Base-by-base conservation (phyloP, 2,113 vertebrate species). In the Synchiropus splendidus region DNA sequence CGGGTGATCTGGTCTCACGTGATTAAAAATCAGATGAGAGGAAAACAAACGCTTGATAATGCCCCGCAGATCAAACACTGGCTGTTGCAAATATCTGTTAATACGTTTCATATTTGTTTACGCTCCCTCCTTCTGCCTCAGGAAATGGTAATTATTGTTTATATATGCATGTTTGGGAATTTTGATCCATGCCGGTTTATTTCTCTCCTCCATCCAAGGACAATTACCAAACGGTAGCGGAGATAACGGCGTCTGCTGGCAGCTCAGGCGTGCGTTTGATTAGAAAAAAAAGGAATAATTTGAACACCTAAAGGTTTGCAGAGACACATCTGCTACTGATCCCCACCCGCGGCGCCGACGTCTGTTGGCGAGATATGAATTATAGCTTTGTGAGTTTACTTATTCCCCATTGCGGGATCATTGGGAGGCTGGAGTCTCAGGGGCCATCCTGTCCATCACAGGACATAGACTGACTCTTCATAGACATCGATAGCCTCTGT, bases 131-230 rank as follows among this genome's bases (percentile, higher is more conserved):
- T 46, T 9, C 15, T 11, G 55, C 77, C 73, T 16, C 46, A 61
- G 63, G 69, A 70, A 64, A 72, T 58, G 37, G 40, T 74, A 71
- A 80, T 69, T 61, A 45, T 69, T 83, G 64, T 78, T 78, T 77
- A 62, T 75, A 49, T 70, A 61, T 70, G 67, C 48, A 61, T 67
- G 70, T 76, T 76, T 63, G 60, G 54, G 67, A 64, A 74, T 65
- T 76, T 77, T 56, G 51, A 69, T 75, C 58, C 57, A 47, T 36
- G 55, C 40, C 61, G 74, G 65, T 78, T 54, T 64, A 8, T 67
- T 67, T 58, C 51, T 66, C 54, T 51, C 48, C 67, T 67, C 51
- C 45, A 65, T 63, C 73, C 70, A 78, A 82, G 72, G 73, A 75
- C 72, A 78, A 72, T 74, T 51, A 54, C 42, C 45, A 70, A 43